phyloP scores from a whole-genome alignment of 2,797 vertebrate genomes.

The Melopsittacus undulatus region DNA sequence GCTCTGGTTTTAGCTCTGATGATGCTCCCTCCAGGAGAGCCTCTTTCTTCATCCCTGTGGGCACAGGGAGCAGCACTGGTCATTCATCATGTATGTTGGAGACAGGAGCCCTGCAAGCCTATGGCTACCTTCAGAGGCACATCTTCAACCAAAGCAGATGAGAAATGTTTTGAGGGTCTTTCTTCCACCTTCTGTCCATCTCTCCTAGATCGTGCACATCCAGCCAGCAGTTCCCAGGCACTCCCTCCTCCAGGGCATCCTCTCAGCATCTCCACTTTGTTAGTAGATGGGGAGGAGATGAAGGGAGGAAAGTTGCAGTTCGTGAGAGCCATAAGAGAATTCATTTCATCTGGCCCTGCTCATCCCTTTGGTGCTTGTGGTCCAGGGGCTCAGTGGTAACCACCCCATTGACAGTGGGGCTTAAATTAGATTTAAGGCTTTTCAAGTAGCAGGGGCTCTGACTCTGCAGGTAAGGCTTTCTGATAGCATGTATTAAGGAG shows the following conservation, averaged over 20 bases:
- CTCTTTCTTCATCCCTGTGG: background rate
- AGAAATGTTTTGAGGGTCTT: background rate
- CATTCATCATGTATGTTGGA: fast-evolving
- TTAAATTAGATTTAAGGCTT: constrained; percentile 43
- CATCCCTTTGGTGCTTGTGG: background rate
- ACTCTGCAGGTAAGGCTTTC: constrained; percentile 8
- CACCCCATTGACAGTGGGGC: background rate
- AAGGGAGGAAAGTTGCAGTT: background rate
- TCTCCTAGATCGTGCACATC: fast-evolving
- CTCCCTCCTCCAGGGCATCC: background rate
- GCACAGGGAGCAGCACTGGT: background rate
- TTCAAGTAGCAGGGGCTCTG: background rate
- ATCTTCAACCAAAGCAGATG: background rate
- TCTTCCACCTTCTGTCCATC: background rate
- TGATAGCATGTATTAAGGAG: background rate
- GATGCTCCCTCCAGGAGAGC: background rate
- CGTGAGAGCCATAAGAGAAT: background rate
- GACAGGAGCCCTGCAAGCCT: background rate
- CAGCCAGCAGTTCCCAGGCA: fast-evolving
- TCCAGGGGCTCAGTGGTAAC: background rate
- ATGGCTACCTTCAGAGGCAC: background rate
- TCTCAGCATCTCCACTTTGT: fast-evolving
- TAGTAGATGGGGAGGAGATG: background rate
- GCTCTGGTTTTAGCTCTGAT: background rate
- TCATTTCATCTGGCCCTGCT: background rate